phyloP scores from a whole-genome alignment of 2,888 invertebrate genomes.

The Mesochorus sp. region DNA sequence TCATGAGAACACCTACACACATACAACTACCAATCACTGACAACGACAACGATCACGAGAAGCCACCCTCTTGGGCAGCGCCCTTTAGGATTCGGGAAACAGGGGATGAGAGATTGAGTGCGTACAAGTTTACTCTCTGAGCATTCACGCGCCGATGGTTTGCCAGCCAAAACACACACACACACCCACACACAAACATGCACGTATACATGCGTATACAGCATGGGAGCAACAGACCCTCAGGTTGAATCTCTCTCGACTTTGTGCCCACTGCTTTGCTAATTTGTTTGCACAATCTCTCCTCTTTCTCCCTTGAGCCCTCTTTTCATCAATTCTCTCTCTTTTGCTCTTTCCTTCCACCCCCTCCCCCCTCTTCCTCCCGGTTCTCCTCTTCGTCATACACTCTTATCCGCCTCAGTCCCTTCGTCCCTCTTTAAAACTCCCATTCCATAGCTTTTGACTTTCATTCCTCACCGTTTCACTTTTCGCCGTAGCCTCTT shows the following conservation, averaged over 20 bases:
- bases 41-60: slow-evolving; percentile 13
- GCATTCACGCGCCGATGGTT: slow-evolving; percentile 58
- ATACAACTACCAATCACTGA: not conserved
- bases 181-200: slow-evolving; percentile 3
- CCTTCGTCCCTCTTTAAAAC: slow-evolving; percentile 7
- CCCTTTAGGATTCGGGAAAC: slow-evolving; percentile 36
- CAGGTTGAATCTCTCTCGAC: slow-evolving; percentile 58
- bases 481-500: slow-evolving; percentile 20
- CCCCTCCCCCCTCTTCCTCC: slow-evolving; percentile 22
- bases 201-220: not conserved
- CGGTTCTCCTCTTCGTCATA: slow-evolving; percentile 14
- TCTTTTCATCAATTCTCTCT: slow-evolving; percentile 40
- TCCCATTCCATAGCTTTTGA: not conserved
- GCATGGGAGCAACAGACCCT: not conserved
- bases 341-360: slow-evolving; percentile 22
- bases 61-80: slow-evolving; percentile 15
- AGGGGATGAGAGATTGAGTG: slow-evolving; percentile 45
- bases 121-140: slow-evolving; percentile 55
- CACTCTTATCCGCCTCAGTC: not conserved
- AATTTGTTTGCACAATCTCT: slow-evolving; percentile 72
- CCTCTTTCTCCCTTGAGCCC: slow-evolving; percentile 52
- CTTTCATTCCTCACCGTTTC: slow-evolving; percentile 40
- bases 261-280: slow-evolving; percentile 58
- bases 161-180: slow-evolving; percentile 20
- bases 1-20: slow-evolving; percentile 20